phyloP scores from a whole-genome alignment of 2,113 vertebrate species.

The Eurypyga helias region DNA sequence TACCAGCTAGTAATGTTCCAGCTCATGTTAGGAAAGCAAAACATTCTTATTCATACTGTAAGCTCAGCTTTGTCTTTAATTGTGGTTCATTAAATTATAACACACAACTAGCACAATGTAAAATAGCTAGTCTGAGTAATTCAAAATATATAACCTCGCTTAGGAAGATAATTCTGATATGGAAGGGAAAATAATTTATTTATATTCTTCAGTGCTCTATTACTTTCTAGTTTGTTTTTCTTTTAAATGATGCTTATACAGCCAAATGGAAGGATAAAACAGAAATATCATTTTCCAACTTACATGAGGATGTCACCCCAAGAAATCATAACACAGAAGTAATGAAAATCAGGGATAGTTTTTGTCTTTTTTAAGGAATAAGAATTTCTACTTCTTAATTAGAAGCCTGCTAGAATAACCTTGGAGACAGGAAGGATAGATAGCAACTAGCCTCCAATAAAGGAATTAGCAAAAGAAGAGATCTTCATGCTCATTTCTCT shows the following conservation, averaged over 20 bases:
- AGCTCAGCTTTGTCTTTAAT: conserved; percentile 41
- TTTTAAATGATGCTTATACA: not conserved
- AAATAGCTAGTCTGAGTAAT: conserved; percentile 64
- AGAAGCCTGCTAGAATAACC: not conserved
- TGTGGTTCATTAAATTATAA: conserved; percentile 58
- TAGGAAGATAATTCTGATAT: conserved; percentile 23
- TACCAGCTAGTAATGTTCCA: not conserved
- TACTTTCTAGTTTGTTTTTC: conserved; percentile 25
- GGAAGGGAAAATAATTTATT: conserved; percentile 24
- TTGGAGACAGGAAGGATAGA: not conserved
- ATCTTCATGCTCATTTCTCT: not conserved
- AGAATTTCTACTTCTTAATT: not conserved
- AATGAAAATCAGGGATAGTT: not conserved
- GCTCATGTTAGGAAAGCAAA: not conserved
- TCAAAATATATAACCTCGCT: conserved; percentile 44
- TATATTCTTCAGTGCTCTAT: conserved; percentile 1
- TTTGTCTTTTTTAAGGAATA: not conserved
- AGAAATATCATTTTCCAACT: not conserved
- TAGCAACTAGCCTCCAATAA: not conserved
- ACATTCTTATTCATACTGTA: conserved; percentile 6
- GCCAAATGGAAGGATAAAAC: not conserved
- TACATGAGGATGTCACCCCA: not conserved
- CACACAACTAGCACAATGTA: conserved; percentile 32
- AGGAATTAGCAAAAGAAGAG: not conserved
- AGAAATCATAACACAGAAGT: not conserved